phyloP scores from a whole-genome alignment of 2,797 vertebrate species.

The Myotis findleyi region DNA sequence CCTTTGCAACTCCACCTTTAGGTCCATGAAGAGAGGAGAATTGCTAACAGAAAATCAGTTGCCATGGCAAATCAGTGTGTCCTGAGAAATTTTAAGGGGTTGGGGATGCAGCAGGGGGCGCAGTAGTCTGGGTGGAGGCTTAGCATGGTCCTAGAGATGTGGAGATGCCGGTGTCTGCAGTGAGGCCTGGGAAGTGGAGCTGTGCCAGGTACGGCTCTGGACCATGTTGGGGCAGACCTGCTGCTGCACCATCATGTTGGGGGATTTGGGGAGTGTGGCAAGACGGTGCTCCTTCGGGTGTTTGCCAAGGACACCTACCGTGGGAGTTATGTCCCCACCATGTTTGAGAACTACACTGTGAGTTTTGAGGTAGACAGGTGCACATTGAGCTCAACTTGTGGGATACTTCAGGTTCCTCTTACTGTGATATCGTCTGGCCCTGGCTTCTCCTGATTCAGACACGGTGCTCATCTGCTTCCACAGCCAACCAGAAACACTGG shows the following conservation, averaged over 20 bases:
- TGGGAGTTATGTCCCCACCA: conserved; percentile 96
- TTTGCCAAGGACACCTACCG: conserved; percentile 97
- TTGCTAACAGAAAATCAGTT: background rate
- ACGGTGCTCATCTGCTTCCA: conserved; percentile 98
- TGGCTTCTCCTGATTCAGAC: conserved; percentile 97
- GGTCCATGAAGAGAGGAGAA: background rate
- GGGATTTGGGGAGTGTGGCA: conserved; percentile 95
- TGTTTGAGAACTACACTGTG: conserved; percentile 98
- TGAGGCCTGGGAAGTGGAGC: conserved; percentile 61
- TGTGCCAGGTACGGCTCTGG: conserved; percentile 56
- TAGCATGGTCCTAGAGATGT: conserved; percentile 52
- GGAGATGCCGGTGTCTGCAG: conserved; percentile 73
- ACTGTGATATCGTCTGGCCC: conserved; percentile 96
- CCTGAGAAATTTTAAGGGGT: background rate
- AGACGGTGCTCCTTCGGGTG: conserved; percentile 96
- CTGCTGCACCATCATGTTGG: conserved; percentile 66
- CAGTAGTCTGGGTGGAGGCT: conserved; percentile 51
- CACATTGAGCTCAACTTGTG: conserved; percentile 98
- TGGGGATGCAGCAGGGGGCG: conserved; percentile 60
- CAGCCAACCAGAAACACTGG: conserved; percentile 96
- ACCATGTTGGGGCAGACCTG: conserved; percentile 35
- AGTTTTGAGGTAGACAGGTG: conserved; percentile 98
- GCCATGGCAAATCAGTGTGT: background rate
- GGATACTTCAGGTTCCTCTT: conserved; percentile 97
- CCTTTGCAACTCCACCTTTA: background rate